phyloP scores from a whole-genome alignment of 2,797 vertebrate species.

The Hybognathus amarus region DNA sequence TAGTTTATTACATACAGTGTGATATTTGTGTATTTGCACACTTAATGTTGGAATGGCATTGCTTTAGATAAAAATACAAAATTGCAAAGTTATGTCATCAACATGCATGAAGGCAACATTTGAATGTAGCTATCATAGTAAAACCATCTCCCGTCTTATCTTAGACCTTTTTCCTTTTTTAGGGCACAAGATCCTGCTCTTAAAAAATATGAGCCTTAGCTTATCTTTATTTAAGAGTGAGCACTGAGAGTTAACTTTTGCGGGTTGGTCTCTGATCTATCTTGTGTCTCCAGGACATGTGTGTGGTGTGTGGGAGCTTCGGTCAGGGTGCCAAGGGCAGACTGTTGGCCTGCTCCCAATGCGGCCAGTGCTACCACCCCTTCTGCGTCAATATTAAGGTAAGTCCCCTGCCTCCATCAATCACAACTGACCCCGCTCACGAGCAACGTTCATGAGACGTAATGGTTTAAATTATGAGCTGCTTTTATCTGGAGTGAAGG shows the following conservation, averaged over 20 bases:
- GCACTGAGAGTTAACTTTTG: background rate
- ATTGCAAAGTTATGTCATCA: background rate
- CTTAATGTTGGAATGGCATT: background rate
- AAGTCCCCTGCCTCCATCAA: conserved; percentile 47
- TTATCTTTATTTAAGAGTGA: background rate
- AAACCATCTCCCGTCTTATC: background rate
- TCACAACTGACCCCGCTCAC: background rate
- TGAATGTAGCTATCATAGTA: background rate
- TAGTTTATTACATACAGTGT: background rate
- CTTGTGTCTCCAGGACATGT: conserved; percentile 88
- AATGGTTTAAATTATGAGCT: conserved; percentile 43
- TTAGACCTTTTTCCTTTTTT: background rate
- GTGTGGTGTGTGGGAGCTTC: conserved; percentile 96
- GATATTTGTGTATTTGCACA: background rate
- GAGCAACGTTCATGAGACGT: background rate
- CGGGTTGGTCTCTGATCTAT: background rate
- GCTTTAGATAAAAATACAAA: background rate
- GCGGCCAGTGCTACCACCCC: conserved; percentile 98
- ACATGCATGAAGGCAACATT: background rate
- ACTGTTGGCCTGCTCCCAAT: conserved; percentile 93
- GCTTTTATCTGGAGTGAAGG: conserved; percentile 33
- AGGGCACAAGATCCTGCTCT: background rate
- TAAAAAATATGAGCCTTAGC: background rate
- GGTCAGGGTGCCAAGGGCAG: conserved; percentile 93
- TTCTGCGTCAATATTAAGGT: conserved; percentile 99